Percentiles rank a stretch among this genome's conserved stretches.
Evolutionary conservation across 2,888 invertebrate species (phyloP).

Genomic region (Nephrotoma guestfalica): DNA sequence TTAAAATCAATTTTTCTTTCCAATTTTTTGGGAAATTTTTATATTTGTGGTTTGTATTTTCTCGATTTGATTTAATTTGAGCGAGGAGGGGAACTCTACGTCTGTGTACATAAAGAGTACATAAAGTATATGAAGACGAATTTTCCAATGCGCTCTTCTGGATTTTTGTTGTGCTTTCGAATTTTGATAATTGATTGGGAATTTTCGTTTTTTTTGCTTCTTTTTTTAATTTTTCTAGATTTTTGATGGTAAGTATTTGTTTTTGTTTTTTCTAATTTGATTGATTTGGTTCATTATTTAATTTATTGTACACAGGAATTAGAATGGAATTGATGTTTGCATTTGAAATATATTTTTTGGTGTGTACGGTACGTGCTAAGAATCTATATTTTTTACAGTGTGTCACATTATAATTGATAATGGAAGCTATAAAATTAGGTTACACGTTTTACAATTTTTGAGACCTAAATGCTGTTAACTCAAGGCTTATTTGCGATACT

Average conservation of each 20-base stretch:
- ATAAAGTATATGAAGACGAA: neutral
- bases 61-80: neutral
- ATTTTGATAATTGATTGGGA: neutral
- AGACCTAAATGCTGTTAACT: too few species aligned
- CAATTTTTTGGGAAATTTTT: neutral
- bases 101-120: neutral
- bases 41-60: neutral
- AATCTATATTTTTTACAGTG: neutral
- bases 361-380: neutral
- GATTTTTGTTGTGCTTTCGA: neutral
- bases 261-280: neutral
- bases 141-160: neutral
- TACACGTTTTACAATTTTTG: too few species aligned
- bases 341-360: neutral
- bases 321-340: neutral
- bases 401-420: too few species aligned
- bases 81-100: neutral
- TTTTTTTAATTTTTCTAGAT: neutral
- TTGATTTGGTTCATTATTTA: neutral
- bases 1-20: neutral
- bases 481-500: too few species aligned
- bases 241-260: neutral
- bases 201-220: neutral
- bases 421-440: too few species aligned
- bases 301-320: neutral